Conservation (phyloP, 2,888 invertebrate genomes). For the Onchidella celtica region DNA sequence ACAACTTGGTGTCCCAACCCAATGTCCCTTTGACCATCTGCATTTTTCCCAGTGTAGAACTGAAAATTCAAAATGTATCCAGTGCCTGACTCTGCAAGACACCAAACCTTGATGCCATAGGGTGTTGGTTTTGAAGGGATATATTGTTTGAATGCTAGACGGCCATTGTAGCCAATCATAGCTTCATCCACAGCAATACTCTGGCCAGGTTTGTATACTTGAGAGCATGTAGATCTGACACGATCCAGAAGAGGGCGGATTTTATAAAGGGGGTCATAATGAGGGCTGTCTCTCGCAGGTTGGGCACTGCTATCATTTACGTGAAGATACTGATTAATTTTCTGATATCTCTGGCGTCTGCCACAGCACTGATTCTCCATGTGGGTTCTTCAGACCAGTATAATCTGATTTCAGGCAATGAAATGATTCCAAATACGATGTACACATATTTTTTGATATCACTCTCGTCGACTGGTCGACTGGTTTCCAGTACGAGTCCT, state of each 20-base stretch:
- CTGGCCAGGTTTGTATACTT: neutral
- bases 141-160: neutral
- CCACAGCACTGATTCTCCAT: neutral
- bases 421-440: neutral
- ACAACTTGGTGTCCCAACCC: no score
- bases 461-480: neutral
- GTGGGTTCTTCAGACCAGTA: neutral
- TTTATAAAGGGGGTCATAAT: slow-evolving; percentile 9
- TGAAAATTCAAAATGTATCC: no score
- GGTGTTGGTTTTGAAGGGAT: neutral
- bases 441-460: neutral
- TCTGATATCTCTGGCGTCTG: neutral
- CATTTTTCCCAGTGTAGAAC: neutral
- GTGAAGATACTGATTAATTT: neutral
- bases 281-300: neutral
- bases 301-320: neutral
- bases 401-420: neutral
- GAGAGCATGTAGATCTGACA: neutral
- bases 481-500: neutral
- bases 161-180: neutral
- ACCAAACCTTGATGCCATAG: no score
- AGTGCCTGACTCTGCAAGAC: no score
- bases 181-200: neutral
- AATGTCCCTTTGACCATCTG: no score
- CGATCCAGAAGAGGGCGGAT: neutral